phyloP scores from a whole-genome alignment of 2,113 vertebrate species.

The Pterocles orientalis region DNA sequence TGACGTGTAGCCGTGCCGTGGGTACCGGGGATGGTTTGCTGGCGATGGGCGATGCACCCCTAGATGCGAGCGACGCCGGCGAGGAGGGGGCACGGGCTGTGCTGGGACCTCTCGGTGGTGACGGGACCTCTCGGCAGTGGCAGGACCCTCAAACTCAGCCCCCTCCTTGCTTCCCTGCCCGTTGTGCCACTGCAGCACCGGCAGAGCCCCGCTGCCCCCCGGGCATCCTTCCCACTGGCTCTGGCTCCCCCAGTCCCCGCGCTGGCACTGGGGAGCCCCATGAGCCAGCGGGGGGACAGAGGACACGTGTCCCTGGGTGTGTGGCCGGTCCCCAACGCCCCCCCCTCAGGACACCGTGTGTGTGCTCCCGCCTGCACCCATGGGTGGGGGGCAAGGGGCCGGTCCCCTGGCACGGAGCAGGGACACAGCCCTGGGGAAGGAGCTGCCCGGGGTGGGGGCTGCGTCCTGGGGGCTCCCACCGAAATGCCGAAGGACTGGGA shows the following conservation, averaged over 20 bases:
- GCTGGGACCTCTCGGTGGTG: neutral
- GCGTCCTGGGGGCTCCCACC: neutral
- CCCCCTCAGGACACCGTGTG: neutral
- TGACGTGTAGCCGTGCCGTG: conserved; percentile 74
- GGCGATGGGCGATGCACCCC: neutral
- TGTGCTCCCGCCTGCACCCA: neutral
- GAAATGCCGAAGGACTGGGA: neutral
- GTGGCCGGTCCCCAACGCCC: neutral
- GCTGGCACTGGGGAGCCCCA: neutral
- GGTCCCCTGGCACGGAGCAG: fast-evolving
- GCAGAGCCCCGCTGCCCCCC: fast-evolving
- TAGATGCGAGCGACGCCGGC: neutral
- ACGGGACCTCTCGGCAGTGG: fast-evolving
- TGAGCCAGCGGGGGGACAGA: fast-evolving
- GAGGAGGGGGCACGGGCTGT: neutral
- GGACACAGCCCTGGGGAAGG: neutral
- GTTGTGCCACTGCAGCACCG: neutral
- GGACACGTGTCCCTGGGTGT: neutral
- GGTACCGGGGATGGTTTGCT: neutral
- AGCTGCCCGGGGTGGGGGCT: neutral
- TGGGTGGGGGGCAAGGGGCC: neutral
- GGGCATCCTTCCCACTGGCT: neutral
- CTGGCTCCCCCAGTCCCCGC: neutral
- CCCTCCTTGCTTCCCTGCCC: neutral
- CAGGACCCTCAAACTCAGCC: neutral